Evolutionary conservation across 2,888 invertebrate genomes (phyloP).

Genomic region (Diabrotica balteata): DNA sequence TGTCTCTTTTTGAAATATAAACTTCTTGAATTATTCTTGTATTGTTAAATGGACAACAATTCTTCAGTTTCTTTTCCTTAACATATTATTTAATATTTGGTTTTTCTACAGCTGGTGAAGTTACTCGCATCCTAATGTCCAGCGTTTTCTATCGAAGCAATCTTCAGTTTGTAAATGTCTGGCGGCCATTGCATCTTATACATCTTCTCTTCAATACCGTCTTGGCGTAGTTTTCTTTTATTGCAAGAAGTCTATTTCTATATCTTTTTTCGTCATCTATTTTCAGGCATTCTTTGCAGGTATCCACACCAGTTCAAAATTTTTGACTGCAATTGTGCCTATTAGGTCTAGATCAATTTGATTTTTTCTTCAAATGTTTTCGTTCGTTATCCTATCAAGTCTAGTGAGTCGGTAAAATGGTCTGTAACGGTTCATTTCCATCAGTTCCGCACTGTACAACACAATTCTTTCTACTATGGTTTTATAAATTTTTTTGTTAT

Average conservation of each 20-base stretch:
- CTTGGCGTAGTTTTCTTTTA: not conserved
- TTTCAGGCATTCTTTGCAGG: not conserved
- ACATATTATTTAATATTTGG: no score
- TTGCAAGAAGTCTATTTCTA: not conserved
- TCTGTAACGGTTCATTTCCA: not conserved
- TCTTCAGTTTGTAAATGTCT: not conserved
- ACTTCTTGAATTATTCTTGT: no score
- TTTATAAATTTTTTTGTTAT: no score
- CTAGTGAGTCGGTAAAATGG: not conserved
- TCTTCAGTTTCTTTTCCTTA: no score
- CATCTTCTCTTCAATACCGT: not conserved
- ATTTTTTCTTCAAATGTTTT: not conserved
- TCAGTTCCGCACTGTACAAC: not conserved
- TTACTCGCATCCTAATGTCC: no score
- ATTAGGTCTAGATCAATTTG: not conserved
- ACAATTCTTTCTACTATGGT: not conserved
- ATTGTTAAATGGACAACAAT: no score
- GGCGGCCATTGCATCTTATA: not conserved
- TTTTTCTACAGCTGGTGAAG: no score
- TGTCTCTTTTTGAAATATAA: no score
- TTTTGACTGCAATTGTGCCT: not conserved
- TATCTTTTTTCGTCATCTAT: not conserved
- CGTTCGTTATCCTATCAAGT: not conserved
- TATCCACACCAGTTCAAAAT: not conserved
- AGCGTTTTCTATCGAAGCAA: no score